These are phyloP conservation scores for Phortica variegata DNA, from an alignment of 1,140 invertebrate genomes.

Conservation along the genomic window DNA sequence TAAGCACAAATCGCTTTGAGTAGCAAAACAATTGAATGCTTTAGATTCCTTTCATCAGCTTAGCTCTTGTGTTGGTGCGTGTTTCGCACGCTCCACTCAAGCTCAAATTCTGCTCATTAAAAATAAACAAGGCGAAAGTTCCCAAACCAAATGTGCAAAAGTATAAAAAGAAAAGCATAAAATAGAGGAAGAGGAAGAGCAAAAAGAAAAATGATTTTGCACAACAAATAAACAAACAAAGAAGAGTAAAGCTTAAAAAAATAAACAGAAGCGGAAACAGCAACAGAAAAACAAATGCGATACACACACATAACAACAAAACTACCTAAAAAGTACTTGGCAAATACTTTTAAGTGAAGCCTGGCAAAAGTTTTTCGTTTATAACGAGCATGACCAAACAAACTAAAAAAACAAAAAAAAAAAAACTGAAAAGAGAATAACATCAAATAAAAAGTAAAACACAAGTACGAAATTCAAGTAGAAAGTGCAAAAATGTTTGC, in stretches of 20 bases:
- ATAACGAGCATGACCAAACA: constrained; percentile 45
- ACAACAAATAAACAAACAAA: too few species aligned
- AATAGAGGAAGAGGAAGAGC: constrained; percentile 16
- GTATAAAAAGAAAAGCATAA: constrained; percentile 26
- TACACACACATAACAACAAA: constrained; percentile 11
- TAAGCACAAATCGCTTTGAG: too few species aligned
- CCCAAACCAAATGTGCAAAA: constrained; percentile 43
- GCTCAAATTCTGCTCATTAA: constrained; percentile 43
- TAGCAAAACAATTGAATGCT: too few species aligned
- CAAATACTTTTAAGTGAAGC: too few species aligned
- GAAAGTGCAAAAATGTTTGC: constrained; percentile 15
- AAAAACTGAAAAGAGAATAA: too few species aligned
- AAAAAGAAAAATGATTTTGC: constrained; percentile 1
- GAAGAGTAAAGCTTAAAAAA: too few species aligned
- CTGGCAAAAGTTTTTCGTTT: constrained; percentile 47
- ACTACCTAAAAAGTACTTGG: constrained; percentile 42
- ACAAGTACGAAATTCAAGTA: not conserved
- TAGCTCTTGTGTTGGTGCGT: too few species aligned
- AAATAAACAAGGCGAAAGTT: constrained; percentile 47
- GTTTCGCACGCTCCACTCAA: too few species aligned
- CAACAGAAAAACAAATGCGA: not conserved
- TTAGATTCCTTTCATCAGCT: too few species aligned
- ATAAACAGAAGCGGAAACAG: not conserved
- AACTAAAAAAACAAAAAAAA: too few species aligned
- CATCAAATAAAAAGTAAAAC: too few species aligned